Conservation (phyloP, 2,888 invertebrate species). For the Polydrusus cervinus region DNA sequence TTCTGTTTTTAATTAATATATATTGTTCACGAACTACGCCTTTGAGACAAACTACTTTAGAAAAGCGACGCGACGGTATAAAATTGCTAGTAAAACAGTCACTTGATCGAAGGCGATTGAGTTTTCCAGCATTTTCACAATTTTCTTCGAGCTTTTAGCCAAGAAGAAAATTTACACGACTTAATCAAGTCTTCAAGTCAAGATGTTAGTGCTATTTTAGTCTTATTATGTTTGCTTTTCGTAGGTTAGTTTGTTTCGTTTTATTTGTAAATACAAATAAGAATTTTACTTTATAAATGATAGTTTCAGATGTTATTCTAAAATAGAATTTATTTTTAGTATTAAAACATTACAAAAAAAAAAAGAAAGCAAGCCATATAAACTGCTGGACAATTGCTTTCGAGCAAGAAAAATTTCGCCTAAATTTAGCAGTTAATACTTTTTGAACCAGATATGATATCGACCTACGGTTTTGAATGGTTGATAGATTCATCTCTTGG, state of each 20-base stretch:
- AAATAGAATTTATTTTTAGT: too few relatives aligned
- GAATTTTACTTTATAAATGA: neutral
- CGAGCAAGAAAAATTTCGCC: too few relatives aligned
- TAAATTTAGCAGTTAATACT: too few relatives aligned
- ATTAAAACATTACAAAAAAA: too few relatives aligned
- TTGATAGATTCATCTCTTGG: too few relatives aligned
- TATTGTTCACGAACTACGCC: neutral
- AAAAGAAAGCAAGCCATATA: too few relatives aligned
- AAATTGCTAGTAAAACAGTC: constrained; percentile 43
- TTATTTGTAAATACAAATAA: neutral
- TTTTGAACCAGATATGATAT: too few relatives aligned
- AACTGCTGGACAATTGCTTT: too few relatives aligned
- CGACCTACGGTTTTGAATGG: too few relatives aligned
- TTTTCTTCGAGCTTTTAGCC: constrained; percentile 34
- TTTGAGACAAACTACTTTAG: constrained; percentile 6
- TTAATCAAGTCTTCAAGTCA: constrained; percentile 37
- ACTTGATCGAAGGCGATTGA: constrained; percentile 48
- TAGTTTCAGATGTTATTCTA: too few relatives aligned
- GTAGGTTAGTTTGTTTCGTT: neutral
- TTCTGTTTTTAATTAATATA: too few relatives aligned
- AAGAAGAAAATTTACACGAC: constrained; percentile 39
- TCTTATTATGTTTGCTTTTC: constrained; percentile 9
- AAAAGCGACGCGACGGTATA: constrained; percentile 27
- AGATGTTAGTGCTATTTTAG: constrained; percentile 1
- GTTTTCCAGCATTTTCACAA: constrained; percentile 44